These are phyloP conservation scores for Melieria crassipennis DNA, from an alignment of 2,888 invertebrate genomes.

Conservation along the genomic window DNA sequence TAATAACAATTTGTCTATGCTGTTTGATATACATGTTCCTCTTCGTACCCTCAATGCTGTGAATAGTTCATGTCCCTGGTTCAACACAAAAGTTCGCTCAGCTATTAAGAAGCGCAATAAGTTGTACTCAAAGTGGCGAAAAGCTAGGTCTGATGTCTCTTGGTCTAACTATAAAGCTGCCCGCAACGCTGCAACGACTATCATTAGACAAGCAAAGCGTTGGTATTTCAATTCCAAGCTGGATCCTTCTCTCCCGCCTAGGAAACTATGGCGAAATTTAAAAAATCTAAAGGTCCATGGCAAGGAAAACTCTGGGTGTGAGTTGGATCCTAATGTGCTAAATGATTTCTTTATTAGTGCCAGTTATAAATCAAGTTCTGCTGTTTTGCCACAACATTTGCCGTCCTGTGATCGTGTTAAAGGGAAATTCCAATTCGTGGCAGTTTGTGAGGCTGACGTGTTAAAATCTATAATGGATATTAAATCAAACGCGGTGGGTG, in stretches of 20 bases:
- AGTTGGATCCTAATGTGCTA: too few species aligned
- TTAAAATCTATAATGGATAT: too few species aligned
- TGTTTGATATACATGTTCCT: slow-evolving; percentile 8
- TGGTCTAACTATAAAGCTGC: too few species aligned
- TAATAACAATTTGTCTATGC: not conserved
- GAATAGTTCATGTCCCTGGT: slow-evolving; percentile 6
- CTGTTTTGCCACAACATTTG: too few species aligned
- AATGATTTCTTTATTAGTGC: too few species aligned
- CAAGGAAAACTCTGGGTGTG: too few species aligned
- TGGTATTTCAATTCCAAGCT: not conserved
- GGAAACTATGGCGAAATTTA: not conserved
- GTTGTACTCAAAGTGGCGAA: not conserved
- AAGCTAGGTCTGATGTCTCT: not conserved
- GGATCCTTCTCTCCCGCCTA: slow-evolving; percentile 2
- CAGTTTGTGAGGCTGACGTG: too few species aligned
- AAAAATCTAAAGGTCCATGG: not conserved
- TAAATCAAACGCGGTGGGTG: too few species aligned
- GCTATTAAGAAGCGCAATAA: not conserved
- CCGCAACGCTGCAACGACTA: not conserved
- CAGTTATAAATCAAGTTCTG: too few species aligned
- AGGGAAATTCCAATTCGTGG: too few species aligned
- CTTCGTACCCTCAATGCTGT: slow-evolving; percentile 3
- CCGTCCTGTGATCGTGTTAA: too few species aligned
- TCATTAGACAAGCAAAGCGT: not conserved
- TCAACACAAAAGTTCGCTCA: not conserved